Base-by-base conservation (phyloP, 2,797 vertebrate genomes). In the Paedocypris micromegethes region DNA sequence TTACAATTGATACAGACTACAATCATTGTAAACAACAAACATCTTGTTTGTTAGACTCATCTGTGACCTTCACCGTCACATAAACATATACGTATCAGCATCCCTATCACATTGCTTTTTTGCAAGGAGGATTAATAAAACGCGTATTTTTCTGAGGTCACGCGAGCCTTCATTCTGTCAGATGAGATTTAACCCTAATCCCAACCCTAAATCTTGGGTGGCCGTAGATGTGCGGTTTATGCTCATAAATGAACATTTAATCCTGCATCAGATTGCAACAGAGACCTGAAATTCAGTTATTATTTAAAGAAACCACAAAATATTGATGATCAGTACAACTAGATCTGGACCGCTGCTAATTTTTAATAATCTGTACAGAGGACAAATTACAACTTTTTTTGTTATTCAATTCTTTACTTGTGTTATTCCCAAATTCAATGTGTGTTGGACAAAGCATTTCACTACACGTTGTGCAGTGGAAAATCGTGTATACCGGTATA, bases 11-110 rank as follows among this genome's bases (percentile, higher is more conserved):
- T 23, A 23, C 23, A 23, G 23, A 23, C 23, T 23, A 23, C 23
- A 23, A 23, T 23, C 23, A 23, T 23, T 23, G 23, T 23, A 23
- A 23, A 23, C 1, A 23, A 23, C 23, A 23, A 23, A 23, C 23
- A 23, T 23, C 23, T 23, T n/a, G n/a, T n/a, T n/a, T 23, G 23
- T 23, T 23, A 23, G 23, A 23, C 23, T 56, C 55, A 55, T 56
- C 53, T 55, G 45, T 54, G 52, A 47, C 52, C 63, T 65, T 66
- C 52, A 53, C 39, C 38, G 40, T n/a, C 9, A 52, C 56, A 55
- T n/a, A 55, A 65, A 55, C 52, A 48, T 23, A 23, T 23, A 23
- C 23, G 23, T 23, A 23, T 23, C 23, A 23, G 23, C 23, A 23
- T 23, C 23, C 23, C 23, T 23, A 23, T n/a, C 9, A 9, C 52